Conservation (phyloP, 1,140 invertebrate species). For the Zaprionus capensis region DNA sequence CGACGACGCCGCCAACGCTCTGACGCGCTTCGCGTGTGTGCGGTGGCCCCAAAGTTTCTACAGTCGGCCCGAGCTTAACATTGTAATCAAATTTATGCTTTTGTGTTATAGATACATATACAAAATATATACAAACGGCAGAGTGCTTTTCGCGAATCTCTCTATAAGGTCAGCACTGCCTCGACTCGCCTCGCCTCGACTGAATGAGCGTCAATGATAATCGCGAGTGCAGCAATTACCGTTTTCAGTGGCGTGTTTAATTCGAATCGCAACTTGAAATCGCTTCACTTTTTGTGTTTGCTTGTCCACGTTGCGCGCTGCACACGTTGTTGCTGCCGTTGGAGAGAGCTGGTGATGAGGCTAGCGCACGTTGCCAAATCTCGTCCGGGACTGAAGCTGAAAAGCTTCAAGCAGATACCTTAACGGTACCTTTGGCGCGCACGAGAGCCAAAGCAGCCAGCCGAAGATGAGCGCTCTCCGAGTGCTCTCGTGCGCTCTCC, state of each 20-base stretch:
- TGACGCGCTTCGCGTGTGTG: slow-evolving; percentile 52
- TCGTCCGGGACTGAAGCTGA: slow-evolving; percentile 81
- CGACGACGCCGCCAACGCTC: slow-evolving; percentile 57
- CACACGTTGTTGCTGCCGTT: background rate
- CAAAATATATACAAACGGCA: background rate
- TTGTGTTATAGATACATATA: slow-evolving; percentile 56
- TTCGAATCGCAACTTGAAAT: slow-evolving; percentile 1
- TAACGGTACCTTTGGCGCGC: slow-evolving; percentile 63
- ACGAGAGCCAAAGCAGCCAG: slow-evolving; percentile 23
- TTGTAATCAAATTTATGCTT: slow-evolving; percentile 62
- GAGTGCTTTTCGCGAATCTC: background rate
- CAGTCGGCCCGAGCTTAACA: slow-evolving; percentile 71
- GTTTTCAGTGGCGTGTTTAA: background rate
- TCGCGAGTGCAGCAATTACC: background rate
- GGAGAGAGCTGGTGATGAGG: slow-evolving; percentile 39
- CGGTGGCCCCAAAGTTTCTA: slow-evolving; percentile 63
- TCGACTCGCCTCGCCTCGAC: background rate
- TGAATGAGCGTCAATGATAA: background rate
- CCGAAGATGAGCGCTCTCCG: background rate
- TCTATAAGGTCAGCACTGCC: no score
- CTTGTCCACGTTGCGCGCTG: background rate
- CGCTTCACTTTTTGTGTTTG: slow-evolving; percentile 19
- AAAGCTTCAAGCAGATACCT: slow-evolving; percentile 76
- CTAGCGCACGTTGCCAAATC: slow-evolving; percentile 80
- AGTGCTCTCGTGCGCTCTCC: background rate